phyloP scores from a whole-genome alignment of 30 jellyfish, hydroid and myxozoan genomes.

The Aurelia aurita region DNA sequence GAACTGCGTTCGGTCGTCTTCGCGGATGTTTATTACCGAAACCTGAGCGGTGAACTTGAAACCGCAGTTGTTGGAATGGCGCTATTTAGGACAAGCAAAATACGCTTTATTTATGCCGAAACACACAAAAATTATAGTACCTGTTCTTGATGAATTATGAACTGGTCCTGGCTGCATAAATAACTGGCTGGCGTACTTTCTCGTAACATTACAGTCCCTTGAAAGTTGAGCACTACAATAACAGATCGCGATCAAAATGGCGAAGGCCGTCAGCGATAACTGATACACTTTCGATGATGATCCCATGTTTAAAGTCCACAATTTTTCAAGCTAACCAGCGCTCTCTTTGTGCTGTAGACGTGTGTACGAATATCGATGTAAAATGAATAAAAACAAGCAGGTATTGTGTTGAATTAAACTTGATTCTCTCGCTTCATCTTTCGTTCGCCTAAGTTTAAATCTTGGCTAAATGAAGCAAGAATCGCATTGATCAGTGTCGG shows the following conservation, averaged over 20 bases:
- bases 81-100: too few relatives aligned
- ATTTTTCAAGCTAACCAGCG: too few relatives aligned
- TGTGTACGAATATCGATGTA: too few relatives aligned
- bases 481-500: slow-evolving; percentile 50
- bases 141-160: slow-evolving; percentile 42
- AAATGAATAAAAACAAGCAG: neutral
- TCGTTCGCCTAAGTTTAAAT: slow-evolving; percentile 25
- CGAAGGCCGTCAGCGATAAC: slow-evolving; percentile 56
- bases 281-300: slow-evolving; percentile 26
- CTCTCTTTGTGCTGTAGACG: too few relatives aligned
- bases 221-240: slow-evolving; percentile 41
- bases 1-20: too few relatives aligned
- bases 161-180: slow-evolving; percentile 20
- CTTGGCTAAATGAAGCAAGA: slow-evolving; percentile 26
- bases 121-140: slow-evolving; percentile 7
- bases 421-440: slow-evolving; percentile 42
- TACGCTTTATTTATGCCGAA: neutral
- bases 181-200: slow-evolving; percentile 35
- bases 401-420: neutral
- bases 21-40: too few relatives aligned
- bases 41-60: too few relatives aligned
- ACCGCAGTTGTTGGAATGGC: too few relatives aligned
- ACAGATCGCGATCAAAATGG: slow-evolving; percentile 74
- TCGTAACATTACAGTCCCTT: slow-evolving; percentile 60
- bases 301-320: neutral